phyloP scores from a whole-genome alignment of 2,888 invertebrate species.

The Tachina lurida region DNA sequence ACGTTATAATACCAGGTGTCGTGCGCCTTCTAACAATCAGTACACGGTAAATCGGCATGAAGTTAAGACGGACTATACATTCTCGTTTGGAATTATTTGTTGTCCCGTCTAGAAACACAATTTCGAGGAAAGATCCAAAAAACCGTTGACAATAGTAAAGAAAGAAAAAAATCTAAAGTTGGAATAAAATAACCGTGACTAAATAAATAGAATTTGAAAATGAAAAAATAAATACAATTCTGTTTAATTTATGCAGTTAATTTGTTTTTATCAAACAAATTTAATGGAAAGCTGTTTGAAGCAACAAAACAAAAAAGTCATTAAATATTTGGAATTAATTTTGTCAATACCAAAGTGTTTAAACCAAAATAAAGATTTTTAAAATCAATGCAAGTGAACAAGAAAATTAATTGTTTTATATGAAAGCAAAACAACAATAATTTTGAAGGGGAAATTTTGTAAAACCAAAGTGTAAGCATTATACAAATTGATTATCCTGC shows the following conservation, averaged over 20 bases:
- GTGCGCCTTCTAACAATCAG: slow-evolving; percentile 81
- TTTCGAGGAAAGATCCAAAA: slow-evolving; percentile 19
- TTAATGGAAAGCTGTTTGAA: background rate
- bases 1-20: slow-evolving; percentile 81
- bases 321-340: background rate
- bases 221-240: background rate
- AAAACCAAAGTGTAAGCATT: slow-evolving; percentile 51
- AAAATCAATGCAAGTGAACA: background rate
- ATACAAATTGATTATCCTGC: slow-evolving; percentile 1
- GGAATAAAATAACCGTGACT: slow-evolving; percentile 47
- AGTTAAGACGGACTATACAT: slow-evolving; percentile 77
- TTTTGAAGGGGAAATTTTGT: slow-evolving; percentile 10
- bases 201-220: slow-evolving; percentile 17
- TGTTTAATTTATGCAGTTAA: background rate
- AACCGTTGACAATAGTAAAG: slow-evolving; percentile 51
- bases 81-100: slow-evolving; percentile 15
- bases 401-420: slow-evolving; percentile 12
- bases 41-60: slow-evolving; percentile 81
- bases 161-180: slow-evolving; percentile 19
- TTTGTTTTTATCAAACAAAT: slow-evolving; percentile 5
- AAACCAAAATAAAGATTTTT: slow-evolving; percentile 32
- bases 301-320: background rate
- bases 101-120: slow-evolving; percentile 38
- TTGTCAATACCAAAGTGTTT: slow-evolving; percentile 35
- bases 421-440: slow-evolving; percentile 1